These are phyloP conservation scores for Actenoides hombroni DNA, from an alignment of 2,113 vertebrate genomes.

Conservation along the genomic window DNA sequence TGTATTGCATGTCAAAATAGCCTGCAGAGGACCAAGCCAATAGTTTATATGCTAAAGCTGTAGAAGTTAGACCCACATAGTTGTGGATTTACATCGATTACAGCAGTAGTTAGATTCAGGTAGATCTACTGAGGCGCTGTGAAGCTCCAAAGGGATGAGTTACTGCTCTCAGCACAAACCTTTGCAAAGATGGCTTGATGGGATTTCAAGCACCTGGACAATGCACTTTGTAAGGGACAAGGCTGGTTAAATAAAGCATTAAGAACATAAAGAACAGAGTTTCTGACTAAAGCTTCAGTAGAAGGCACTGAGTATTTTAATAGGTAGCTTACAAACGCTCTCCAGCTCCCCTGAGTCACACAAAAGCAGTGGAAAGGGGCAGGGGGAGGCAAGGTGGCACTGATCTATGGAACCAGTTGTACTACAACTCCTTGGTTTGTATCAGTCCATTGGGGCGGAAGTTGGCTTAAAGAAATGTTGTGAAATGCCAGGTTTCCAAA, in stretches of 20 bases:
- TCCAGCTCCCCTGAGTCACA: rapidly evolving
- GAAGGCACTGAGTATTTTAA: not conserved
- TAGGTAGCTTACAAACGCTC: not conserved
- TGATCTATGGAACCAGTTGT: not conserved
- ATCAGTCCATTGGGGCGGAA: not conserved
- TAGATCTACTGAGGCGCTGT: not conserved
- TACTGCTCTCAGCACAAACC: not conserved
- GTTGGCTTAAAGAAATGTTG: not conserved
- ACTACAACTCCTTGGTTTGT: not conserved
- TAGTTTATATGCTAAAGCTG: not conserved
- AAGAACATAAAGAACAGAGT: not conserved
- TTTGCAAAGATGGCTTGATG: not conserved
- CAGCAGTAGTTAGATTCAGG: not conserved
- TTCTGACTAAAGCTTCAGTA: not conserved
- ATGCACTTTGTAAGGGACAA: not conserved
- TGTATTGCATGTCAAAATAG: not conserved
- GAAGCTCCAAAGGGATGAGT: not conserved
- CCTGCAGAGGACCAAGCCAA: not conserved
- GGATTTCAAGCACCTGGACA: not conserved
- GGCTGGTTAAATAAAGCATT: not conserved
- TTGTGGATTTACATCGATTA: not conserved
- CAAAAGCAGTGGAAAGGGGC: not conserved
- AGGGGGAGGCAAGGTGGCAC: not conserved
- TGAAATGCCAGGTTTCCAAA: not conserved
- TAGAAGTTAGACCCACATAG: not conserved